Evolutionary conservation across 2,797 vertebrate genomes (phyloP).

Genomic region (Eleutherodactylus coqui): DNA sequence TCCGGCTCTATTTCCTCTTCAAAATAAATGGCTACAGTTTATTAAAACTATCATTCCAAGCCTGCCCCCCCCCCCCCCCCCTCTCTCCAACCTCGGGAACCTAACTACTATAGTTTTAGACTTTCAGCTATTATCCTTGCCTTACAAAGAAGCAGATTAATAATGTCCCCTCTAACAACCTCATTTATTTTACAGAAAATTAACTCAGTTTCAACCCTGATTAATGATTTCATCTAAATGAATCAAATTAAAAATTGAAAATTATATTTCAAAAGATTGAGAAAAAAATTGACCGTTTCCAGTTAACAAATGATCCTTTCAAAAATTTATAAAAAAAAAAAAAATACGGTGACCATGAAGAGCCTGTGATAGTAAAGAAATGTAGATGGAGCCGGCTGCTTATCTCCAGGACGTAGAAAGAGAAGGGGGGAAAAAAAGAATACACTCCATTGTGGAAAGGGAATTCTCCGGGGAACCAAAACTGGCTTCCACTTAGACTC

Average conservation of each 20-base stretch:
- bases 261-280: conserved; percentile 99
- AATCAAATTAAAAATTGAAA: conserved; percentile 99
- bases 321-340: conserved; percentile 79
- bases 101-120: conserved; percentile 72
- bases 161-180: conserved; percentile 97
- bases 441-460: conserved; percentile 73
- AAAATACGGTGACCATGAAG: conserved; percentile 88
- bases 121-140: conserved; percentile 80
- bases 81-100: conserved; percentile 46
- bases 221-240: conserved; percentile 99
- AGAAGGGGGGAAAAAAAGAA: conserved; percentile 47
- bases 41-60: conserved; percentile 70
- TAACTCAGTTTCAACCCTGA: conserved; percentile 98
- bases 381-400: conserved; percentile 78
- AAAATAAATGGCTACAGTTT: conserved; percentile 79
- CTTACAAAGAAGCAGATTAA: conserved; percentile 89
- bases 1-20: conserved; percentile 70
- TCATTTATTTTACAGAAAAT: conserved; percentile 99
- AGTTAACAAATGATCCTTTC: conserved; percentile 99
- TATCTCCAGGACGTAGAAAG: conserved; percentile 72
- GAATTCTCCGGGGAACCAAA: conserved; percentile 74
- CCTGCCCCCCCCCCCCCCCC: conserved; percentile 65
- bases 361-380: conserved; percentile 82
- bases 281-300: conserved; percentile 88
- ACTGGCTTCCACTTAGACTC: conserved; percentile 72